Evolutionary conservation across 2,888 invertebrate species (phyloP).

Genomic region (Iphiclides podalirius): DNA sequence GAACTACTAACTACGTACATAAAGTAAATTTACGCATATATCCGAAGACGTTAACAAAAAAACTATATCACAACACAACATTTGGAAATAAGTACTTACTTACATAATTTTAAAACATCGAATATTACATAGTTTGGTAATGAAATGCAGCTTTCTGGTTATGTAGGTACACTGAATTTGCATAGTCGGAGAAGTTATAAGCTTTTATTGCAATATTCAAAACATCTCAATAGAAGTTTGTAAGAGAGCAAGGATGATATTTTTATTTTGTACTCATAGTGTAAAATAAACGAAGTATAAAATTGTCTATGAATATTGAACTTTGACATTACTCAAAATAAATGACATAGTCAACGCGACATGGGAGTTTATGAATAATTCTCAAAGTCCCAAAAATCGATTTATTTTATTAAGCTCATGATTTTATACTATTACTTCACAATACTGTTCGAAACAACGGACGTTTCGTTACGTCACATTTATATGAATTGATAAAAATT

Average conservation of each 20-base stretch:
- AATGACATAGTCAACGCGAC: not conserved
- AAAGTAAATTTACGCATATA: slow-evolving; percentile 3
- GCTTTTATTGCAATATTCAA: not conserved
- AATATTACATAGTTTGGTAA: not conserved
- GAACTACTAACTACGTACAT: slow-evolving; percentile 26
- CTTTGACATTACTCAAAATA: not conserved
- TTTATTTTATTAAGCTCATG: not conserved
- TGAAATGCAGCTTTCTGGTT: not conserved
- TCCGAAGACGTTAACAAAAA: not conserved
- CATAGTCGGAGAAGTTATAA: not conserved
- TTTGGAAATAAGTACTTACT: slow-evolving; percentile 13
- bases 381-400: not conserved
- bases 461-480: too few species aligned
- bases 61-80: slow-evolving; percentile 15
- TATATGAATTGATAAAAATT: too few species aligned
- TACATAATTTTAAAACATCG: not conserved
- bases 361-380: not conserved
- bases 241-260: not conserved
- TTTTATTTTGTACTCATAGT: not conserved
- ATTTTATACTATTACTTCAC: not conserved
- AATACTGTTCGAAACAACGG: not conserved
- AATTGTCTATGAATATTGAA: too few species aligned
- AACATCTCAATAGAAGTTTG: not conserved
- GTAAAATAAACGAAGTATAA: too few species aligned
- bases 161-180: not conserved